Percentiles rank a stretch among this genome's conserved stretches.
phyloP scores from a whole-genome alignment of 2,888 invertebrate genomes.

The Abrostola tripartita region DNA sequence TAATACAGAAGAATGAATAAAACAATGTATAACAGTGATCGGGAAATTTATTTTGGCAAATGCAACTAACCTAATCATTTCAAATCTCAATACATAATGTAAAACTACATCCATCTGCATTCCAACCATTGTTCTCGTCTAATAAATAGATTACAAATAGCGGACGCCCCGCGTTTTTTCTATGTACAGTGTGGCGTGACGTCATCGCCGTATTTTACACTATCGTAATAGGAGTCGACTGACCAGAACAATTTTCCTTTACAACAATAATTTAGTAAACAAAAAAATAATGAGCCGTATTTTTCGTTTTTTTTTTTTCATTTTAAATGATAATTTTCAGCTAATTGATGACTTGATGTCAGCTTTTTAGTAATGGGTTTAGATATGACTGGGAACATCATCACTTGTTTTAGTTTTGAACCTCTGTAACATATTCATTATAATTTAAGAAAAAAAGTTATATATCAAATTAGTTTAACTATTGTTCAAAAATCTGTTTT shows the following conservation, averaged over 20 bases:
- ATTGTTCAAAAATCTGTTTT: too few relatives aligned
- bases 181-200: slow-evolving; percentile 67
- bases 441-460: too few relatives aligned
- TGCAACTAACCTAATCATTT: slow-evolving; percentile 85
- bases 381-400: slow-evolving; percentile 22
- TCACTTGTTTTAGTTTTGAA: neutral
- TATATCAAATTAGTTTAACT: too few relatives aligned
- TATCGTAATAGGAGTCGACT: slow-evolving; percentile 77
- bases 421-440: too few relatives aligned
- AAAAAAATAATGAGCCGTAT: slow-evolving; percentile 65
- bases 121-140: slow-evolving; percentile 66
- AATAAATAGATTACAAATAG: slow-evolving; percentile 73
- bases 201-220: slow-evolving; percentile 67
- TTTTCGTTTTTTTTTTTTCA: slow-evolving; percentile 44
- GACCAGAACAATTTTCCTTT: slow-evolving; percentile 80
- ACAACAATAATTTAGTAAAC: slow-evolving; percentile 74
- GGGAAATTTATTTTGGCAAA: slow-evolving; percentile 88
- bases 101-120: slow-evolving; percentile 76
- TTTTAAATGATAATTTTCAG: slow-evolving; percentile 52
- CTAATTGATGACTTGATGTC: slow-evolving; percentile 50
- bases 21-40: slow-evolving; percentile 78
- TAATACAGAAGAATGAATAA: slow-evolving; percentile 31
- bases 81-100: slow-evolving; percentile 82
- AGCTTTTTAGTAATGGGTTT: slow-evolving; percentile 29
- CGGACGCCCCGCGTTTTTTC: slow-evolving; percentile 51